phyloP scores from a whole-genome alignment of 1,140 invertebrate species.

The Aphidius ervi region DNA sequence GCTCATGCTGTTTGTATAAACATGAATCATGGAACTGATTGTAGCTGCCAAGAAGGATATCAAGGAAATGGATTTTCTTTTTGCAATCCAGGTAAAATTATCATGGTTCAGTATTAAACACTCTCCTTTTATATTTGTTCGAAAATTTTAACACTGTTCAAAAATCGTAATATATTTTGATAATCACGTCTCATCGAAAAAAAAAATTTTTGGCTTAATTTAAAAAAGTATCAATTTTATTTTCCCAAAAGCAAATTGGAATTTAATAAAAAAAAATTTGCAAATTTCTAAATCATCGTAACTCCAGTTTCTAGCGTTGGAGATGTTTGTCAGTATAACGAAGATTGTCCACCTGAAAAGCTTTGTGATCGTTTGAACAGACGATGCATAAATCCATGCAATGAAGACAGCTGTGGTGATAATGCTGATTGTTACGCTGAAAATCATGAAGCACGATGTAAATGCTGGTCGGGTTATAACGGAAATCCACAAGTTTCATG shows the following conservation, averaged over 20 bases:
- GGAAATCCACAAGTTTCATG: slow-evolving; percentile 79
- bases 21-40: slow-evolving; percentile 80
- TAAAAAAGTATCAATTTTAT: no score
- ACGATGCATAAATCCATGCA: slow-evolving; percentile 78
- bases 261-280: no score
- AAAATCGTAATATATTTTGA: slow-evolving; percentile 3
- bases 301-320: slow-evolving; percentile 60
- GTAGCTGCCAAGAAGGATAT: slow-evolving; percentile 78
- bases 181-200: neutral
- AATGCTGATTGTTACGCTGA: slow-evolving; percentile 76
- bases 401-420: slow-evolving; percentile 75
- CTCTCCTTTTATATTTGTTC: slow-evolving; percentile 3
- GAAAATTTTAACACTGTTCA: neutral
- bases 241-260: no score
- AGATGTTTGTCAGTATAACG: slow-evolving; percentile 82
- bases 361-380: slow-evolving; percentile 77
- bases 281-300: neutral
- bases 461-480: slow-evolving; percentile 68
- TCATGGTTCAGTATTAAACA: neutral
- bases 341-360: slow-evolving; percentile 79
- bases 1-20: slow-evolving; percentile 82
- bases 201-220: slow-evolving; percentile 15
- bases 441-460: slow-evolving; percentile 75
- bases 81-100: slow-evolving; percentile 68
- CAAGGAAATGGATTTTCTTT: slow-evolving; percentile 80